Base-by-base conservation (phyloP, 64 coral and sea anemone genomes). In the Cladopsammia gracilis region DNA sequence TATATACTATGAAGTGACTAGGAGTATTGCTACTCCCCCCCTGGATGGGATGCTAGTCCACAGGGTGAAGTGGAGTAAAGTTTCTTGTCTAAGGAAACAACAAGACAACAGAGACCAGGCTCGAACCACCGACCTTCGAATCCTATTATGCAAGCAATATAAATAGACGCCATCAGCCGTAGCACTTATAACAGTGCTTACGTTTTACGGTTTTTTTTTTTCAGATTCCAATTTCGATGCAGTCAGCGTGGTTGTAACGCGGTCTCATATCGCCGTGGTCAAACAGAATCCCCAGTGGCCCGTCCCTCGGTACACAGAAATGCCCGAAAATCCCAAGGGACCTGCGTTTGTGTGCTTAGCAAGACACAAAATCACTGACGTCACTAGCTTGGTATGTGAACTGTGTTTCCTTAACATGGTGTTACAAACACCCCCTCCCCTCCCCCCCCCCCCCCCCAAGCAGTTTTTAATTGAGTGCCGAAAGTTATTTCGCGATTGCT, bases 221-320 rank as follows among this genome's bases (percentile, higher is more conserved):
- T 10, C 61, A 93, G 90, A 82, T 76, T 69, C 73, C 64, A 58
- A 64, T 53, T 93, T 77, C 78, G 88, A 82, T 26, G 76, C 90
- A 23, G 87, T 98, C 26, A 71, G 94, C 25, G 51, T 96, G 10
- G 88, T 96, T 16, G 87, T 96, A 53, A 87, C 97, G 18, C 83
- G 89, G 68, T 93, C 91, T 45, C 93, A 96, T 48, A 96, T 98
- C 20, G 97, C 97, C 7, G 34, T 98, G 10, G 94, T 95, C 13
- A 85, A 98, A 58, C 90, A 98, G 73, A 95, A 95, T 61, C 94
- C 83, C 72, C 97, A 98, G 25, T 98, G 97, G 97, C 97, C 97
- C 22, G 79, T 93, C 13, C 94, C 98, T 60, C 73, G 98, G 56
- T 89, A 74, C 83, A 78, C 93, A 23, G 82, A 87, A 20, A 88